Conservation (phyloP, 2,797 vertebrate species). For the Danio jaintianensis region DNA sequence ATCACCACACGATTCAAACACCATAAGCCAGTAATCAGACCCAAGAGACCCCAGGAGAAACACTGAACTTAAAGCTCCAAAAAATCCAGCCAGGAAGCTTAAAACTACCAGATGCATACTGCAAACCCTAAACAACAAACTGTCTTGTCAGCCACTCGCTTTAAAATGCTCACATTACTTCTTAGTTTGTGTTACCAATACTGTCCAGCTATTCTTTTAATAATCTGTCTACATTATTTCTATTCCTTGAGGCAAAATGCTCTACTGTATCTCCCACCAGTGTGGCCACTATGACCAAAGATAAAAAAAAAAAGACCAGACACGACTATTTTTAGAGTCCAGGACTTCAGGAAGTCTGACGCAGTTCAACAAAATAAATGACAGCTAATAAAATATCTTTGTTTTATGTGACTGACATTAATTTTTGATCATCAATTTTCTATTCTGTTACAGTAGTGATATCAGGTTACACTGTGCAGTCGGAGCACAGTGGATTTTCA, state of each 20-base stretch:
- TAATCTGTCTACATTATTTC: conserved; percentile 5
- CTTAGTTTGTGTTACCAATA: conserved; percentile 1
- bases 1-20: conserved; percentile 78
- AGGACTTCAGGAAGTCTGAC: conserved; percentile 21
- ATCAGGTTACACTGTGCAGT: conserved; percentile 6
- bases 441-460: neutral
- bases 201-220: neutral
- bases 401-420: neutral
- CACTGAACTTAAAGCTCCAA: conserved; percentile 81
- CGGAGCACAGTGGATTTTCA: conserved; percentile 29
- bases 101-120: conserved; percentile 79
- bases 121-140: neutral
- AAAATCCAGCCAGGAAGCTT: conserved; percentile 85
- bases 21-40: conserved; percentile 93
- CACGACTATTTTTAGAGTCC: conserved; percentile 3
- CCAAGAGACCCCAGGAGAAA: conserved; percentile 85
- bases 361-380: conserved; percentile 27
- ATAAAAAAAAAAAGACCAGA: conserved; percentile 37
- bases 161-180: conserved; percentile 18
- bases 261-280: neutral
- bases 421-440: neutral
- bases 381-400: neutral
- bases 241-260: neutral
- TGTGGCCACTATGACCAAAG: conserved; percentile 1
- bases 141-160: conserved; percentile 13